These are phyloP conservation scores for Cotesia congregata DNA, from an alignment of 2,888 invertebrate genomes.

Conservation along the genomic window DNA sequence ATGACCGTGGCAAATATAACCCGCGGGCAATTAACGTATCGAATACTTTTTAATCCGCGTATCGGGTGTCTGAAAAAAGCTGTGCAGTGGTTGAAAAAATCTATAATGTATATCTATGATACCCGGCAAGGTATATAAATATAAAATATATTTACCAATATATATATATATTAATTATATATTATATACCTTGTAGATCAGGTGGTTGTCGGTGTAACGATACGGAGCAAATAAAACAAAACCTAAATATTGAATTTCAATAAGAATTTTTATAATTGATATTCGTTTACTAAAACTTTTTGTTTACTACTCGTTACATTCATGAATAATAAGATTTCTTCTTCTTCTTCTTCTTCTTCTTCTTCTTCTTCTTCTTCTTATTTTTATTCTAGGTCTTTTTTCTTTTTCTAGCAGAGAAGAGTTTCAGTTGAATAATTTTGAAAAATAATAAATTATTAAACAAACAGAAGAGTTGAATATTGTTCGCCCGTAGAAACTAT, in stretches of 20 bases:
- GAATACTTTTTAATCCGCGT: conserved; percentile 36
- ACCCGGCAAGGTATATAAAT: not conserved
- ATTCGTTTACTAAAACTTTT: not conserved
- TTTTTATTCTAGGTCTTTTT: too few relatives aligned
- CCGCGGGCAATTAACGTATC: conserved; percentile 30
- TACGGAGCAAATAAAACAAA: not conserved
- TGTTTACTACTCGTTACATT: not conserved
- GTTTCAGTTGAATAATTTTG: not conserved
- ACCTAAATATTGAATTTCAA: not conserved
- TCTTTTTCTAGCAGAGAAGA: too few relatives aligned
- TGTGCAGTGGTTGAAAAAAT: not conserved
- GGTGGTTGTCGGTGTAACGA: not conserved
- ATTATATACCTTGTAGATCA: not conserved
- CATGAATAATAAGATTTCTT: not conserved
- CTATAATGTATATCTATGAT: not conserved
- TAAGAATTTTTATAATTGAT: not conserved
- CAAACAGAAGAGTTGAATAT: not conserved
- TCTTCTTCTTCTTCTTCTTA: too few relatives aligned
- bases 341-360: not conserved
- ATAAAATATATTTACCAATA: not conserved
- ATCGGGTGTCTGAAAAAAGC: conserved; percentile 31
- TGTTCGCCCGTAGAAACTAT: not conserved
- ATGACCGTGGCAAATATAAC: conserved; percentile 13
- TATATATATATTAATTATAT: not conserved
- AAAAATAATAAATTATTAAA: not conserved